Base-by-base conservation (phyloP, 2,113 vertebrate species). In the Boulengeromyrus knoepffleri region DNA sequence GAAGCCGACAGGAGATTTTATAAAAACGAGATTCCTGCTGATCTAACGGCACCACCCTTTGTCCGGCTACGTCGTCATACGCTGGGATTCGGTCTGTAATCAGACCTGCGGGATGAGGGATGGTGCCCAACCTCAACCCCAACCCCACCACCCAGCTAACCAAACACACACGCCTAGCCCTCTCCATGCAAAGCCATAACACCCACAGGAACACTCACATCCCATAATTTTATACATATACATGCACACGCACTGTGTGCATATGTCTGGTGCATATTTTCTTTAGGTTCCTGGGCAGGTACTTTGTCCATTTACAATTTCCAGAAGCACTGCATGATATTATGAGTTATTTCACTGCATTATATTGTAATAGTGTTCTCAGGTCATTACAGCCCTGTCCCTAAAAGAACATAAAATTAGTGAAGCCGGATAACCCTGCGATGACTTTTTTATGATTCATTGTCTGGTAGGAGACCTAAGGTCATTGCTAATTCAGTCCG, bases 321-420 rank as follows among this genome's bases (percentile, higher is more conserved):
- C 15, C 36, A 39, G 36, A 42, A 80, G 74, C 74, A 19, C 5
- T 42, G 74, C 85, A 87, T 47, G 83, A 47, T 85, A 24, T 46
- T 85, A 47, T 45, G 83, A 85, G 42, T 21, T 47, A 85, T 85
- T 13, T 39, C 42, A 85, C 21, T n/a, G 36, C 77, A 45, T 45
- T 83, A 83, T 45, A 83, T 45, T 19, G 39, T 83, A 39, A 70
- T 42, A 42, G 36, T 80, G 74, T 80, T 42, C 74, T 42, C 12
- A 5, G 36, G 74, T 80, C 74, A 80, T 80, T 80, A 39, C 36
- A 80, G 74, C 13, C 74, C 36, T 6, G 17, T 42, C 42, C 74
- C 74, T 80, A 80, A 36, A 80, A 80, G 74, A 80, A 42, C 74
- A 80, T 80, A 80, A 80, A 80, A 80, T 42, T 80, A 80, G 13